A percentile compares a stretch with the other conserved stretches of the same genome.
Conservation (phyloP, 1,140 invertebrate species). For the Lasaia peninsularis region DNA sequence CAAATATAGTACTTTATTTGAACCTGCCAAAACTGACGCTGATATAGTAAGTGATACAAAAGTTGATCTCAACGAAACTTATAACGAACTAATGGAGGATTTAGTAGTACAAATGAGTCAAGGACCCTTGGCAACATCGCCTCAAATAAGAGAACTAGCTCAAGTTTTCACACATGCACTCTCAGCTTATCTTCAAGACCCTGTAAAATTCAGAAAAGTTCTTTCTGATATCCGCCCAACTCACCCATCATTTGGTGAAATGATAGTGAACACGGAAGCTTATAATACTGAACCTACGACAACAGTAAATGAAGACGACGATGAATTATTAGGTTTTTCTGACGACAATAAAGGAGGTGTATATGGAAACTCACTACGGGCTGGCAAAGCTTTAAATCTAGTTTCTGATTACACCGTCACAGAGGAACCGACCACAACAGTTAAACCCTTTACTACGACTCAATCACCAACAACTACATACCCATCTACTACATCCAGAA, state of each 20-base stretch:
- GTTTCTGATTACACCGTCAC: slow-evolving; percentile 52
- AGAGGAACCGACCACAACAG: slow-evolving; percentile 45
- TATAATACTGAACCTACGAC: slow-evolving; percentile 71
- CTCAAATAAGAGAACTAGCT: slow-evolving; percentile 85
- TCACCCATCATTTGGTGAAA: slow-evolving; percentile 79
- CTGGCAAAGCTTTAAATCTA: slow-evolving; percentile 63
- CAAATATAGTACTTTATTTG: slow-evolving; percentile 79
- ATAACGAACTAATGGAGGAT: slow-evolving; percentile 77
- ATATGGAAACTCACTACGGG: slow-evolving; percentile 43
- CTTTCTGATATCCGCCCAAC: slow-evolving; percentile 87
- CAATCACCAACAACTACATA: slow-evolving; percentile 32
- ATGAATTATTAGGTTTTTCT: slow-evolving; percentile 87
- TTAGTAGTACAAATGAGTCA: slow-evolving; percentile 80
- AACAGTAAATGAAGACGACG: slow-evolving; percentile 81
- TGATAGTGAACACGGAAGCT: slow-evolving; percentile 57
- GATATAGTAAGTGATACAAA: slow-evolving; percentile 57
- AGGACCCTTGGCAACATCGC: slow-evolving; percentile 78
- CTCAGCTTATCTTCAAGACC: slow-evolving; percentile 88
- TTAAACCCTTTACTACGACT: slow-evolving; percentile 34
- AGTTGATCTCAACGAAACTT: slow-evolving; percentile 62
- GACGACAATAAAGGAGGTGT: slow-evolving; percentile 75
- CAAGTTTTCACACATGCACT: slow-evolving; percentile 89
- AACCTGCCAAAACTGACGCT: slow-evolving; percentile 56
- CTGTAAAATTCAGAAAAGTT: slow-evolving; percentile 85
- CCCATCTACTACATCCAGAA: slow-evolving; percentile 39